Evolutionary conservation across 2,797 vertebrate genomes (phyloP).

Genomic region (Diplodus sargus): DNA sequence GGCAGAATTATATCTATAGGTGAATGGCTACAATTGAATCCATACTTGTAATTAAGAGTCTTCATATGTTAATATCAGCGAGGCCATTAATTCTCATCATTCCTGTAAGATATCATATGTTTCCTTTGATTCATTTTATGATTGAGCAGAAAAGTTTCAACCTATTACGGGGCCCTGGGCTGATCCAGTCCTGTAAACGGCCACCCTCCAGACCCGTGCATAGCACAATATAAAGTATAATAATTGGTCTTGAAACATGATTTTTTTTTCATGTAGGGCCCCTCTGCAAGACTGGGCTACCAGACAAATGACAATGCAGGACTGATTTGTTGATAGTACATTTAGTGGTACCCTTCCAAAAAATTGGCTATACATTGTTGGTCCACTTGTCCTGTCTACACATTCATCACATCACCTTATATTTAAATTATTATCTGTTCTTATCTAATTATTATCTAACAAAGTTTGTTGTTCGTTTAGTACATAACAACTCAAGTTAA

Average conservation of each 20-base stretch:
- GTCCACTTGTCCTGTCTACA: not conserved
- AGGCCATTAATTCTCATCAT: not conserved
- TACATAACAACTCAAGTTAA: not conserved
- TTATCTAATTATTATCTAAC: no score
- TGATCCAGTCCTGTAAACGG: not conserved
- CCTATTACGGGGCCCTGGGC: not conserved
- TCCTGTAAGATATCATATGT: not conserved
- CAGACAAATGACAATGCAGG: not conserved
- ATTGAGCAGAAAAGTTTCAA: not conserved
- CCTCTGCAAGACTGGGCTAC: no score
- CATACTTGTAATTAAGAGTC: not conserved
- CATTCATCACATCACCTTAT: not conserved
- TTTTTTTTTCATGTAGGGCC: no score
- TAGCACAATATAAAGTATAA: not conserved
- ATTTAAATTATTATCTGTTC: not conserved
- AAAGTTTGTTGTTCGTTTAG: not conserved
- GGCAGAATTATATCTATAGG: no score
- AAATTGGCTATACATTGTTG: no score
- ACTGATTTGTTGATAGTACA: not conserved
- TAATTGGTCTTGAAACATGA: no score
- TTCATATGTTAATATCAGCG: not conserved
- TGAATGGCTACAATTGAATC: constrained; percentile 1
- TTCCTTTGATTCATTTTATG: no score
- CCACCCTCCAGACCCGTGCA: no score
- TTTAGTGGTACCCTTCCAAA: not conserved